These are phyloP conservation scores for Urocynchramus pylzowi DNA, from an alignment of 2,113 vertebrate species.

Conservation along the genomic window DNA sequence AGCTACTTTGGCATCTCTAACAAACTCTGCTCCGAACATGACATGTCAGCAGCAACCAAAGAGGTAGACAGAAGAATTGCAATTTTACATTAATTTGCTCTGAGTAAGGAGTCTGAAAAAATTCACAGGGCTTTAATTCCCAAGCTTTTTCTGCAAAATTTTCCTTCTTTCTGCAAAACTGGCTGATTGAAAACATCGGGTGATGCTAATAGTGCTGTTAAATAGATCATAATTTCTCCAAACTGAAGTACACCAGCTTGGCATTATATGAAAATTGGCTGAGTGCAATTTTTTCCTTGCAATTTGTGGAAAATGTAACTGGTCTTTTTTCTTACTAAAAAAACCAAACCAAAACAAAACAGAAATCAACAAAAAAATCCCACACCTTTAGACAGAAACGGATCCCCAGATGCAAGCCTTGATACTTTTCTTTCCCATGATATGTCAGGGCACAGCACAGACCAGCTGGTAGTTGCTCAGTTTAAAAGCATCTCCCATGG, in stretches of 20 bases:
- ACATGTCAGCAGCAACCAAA: background rate
- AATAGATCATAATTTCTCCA: background rate
- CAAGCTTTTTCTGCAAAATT: background rate
- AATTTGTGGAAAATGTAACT: background rate
- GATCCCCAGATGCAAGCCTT: background rate
- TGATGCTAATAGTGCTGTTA: background rate
- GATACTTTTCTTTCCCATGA: background rate
- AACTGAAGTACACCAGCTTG: background rate
- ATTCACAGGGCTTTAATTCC: background rate
- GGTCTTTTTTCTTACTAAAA: background rate
- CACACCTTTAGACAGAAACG: background rate
- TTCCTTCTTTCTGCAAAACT: background rate
- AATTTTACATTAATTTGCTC: background rate
- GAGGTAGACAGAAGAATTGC: background rate
- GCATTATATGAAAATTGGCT: background rate
- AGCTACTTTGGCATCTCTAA: background rate
- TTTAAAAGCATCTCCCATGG: background rate
- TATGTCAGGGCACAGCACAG: background rate
- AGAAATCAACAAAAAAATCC: background rate
- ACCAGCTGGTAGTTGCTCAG: background rate
- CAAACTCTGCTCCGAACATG: background rate
- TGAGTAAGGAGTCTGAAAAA: background rate
- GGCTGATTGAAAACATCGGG: background rate
- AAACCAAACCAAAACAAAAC: accelerated
- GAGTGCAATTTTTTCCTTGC: background rate